Evolutionary conservation across 2,797 vertebrate species (phyloP).

Genomic region (Lepilemur ruficaudatus): DNA sequence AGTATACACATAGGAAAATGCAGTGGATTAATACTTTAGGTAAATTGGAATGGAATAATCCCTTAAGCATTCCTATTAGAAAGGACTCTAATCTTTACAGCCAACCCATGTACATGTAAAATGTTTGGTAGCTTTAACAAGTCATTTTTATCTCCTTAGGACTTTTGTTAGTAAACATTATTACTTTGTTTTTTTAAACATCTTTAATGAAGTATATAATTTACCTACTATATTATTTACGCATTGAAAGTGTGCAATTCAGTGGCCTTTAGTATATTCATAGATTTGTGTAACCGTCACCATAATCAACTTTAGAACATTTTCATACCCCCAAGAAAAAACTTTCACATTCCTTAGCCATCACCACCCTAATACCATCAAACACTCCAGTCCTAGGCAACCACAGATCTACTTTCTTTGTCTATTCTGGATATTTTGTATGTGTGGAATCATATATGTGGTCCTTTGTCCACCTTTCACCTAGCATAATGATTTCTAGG

Average conservation of each 20-base stretch:
- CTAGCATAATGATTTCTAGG: neutral
- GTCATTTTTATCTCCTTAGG: neutral
- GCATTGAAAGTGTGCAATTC: neutral
- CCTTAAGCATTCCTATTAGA: neutral
- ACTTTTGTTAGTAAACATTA: neutral
- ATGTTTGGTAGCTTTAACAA: neutral
- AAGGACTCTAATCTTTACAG: neutral
- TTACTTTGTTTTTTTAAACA: neutral
- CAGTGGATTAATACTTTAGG: neutral
- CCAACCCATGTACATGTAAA: neutral
- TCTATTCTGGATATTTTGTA: neutral
- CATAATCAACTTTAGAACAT: slow-evolving; percentile 26
- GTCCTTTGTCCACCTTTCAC: neutral
- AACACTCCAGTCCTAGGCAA: neutral
- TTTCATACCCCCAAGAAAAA: neutral
- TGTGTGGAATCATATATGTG: neutral
- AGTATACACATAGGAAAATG: neutral
- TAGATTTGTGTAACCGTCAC: neutral
- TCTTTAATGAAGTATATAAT: neutral
- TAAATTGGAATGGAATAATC: neutral
- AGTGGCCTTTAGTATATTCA: neutral
- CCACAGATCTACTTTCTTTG: neutral
- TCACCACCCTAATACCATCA: neutral
- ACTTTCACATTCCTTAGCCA: neutral
- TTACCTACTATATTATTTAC: neutral